phyloP scores from a whole-genome alignment of 2,113 vertebrate species.

The Merops nubicus region DNA sequence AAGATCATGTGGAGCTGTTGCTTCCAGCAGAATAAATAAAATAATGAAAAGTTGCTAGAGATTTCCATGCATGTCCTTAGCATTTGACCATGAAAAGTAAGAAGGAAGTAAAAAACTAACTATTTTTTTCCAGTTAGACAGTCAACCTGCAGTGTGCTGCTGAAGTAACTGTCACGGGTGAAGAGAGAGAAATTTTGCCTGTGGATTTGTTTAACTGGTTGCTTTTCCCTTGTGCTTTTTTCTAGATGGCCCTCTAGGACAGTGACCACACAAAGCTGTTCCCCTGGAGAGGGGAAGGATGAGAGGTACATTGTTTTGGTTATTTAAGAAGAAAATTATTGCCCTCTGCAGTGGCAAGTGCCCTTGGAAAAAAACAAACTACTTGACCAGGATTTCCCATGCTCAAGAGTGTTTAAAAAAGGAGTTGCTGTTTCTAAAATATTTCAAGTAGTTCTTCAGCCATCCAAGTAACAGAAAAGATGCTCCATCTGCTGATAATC shows the following conservation, averaged over 20 bases:
- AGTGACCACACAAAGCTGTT: not conserved
- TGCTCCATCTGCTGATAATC: constrained; percentile 55
- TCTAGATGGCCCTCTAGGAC: not conserved
- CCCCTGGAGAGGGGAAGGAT: not conserved
- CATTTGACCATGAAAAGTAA: not conserved
- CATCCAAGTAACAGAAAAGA: constrained; percentile 53
- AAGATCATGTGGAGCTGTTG: constrained; percentile 42
- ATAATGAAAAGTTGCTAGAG: not conserved
- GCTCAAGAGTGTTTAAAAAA: not conserved
- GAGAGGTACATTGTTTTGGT: not conserved
- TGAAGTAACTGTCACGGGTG: accelerated
- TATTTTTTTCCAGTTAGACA: not conserved
- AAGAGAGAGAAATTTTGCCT: not conserved
- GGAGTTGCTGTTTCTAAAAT: not conserved
- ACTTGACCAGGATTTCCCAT: not conserved
- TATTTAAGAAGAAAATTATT: not conserved
- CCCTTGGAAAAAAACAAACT: not conserved
- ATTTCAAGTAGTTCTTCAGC: constrained; percentile 38
- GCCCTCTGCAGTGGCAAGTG: not conserved
- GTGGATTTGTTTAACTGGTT: not conserved
- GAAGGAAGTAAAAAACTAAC: not conserved
- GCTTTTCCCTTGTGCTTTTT: not conserved
- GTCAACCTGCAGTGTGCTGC: not conserved
- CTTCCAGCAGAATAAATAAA: constrained; percentile 28
- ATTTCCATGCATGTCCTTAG: not conserved